Evolutionary conservation across 2,888 invertebrate genomes (phyloP), one percentile per base, ranked within the genome.

Genomic region (Augochlorella aurata): DNA sequence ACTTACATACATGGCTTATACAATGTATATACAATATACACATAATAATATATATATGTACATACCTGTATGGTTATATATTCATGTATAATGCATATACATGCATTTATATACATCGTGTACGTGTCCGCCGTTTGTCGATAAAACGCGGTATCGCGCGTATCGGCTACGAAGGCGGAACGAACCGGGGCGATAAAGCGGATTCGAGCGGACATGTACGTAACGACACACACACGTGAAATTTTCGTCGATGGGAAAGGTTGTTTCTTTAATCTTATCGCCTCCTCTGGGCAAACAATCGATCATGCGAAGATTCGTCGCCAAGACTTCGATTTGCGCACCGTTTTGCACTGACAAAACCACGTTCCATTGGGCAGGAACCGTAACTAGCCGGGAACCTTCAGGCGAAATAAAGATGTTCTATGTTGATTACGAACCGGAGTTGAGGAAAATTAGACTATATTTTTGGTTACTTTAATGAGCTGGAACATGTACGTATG

Each of bases 161-260:
- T 86, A 87, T 86, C 82, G 82, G 74, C 81, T 82, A 86, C 87
- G 83, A 74, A 58, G 74, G 61, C 67, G 67, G 74, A 52, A 69
- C 69, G 49, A 47, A 18, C 63, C 38, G 50, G 16, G 49, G 21
- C 45, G 89, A 88, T 88, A 89, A 89, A 89, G 67, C 66, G 67
- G 65, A 61, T 61, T 38, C 29, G 63, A 70, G 65, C 66, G 61
- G 54, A 29, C 68, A 47, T 73, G 72, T 68, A 63, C 9, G 44
- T 5, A 5, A 3, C 24, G 29, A 61, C 29, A 18, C 61, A 8
- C 21, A 58, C 58, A 29, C 44, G 29, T 18, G 63, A 68, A 77
- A 88, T 89, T 89, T 88, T 88, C 83, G 89, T 79, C 78, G 89
- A 74, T 84, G 86, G 79, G 82, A 89, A 85, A 84, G 82, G 81